Conservation (phyloP, 2,113 vertebrate species). For the Macrotis lagotis region DNA sequence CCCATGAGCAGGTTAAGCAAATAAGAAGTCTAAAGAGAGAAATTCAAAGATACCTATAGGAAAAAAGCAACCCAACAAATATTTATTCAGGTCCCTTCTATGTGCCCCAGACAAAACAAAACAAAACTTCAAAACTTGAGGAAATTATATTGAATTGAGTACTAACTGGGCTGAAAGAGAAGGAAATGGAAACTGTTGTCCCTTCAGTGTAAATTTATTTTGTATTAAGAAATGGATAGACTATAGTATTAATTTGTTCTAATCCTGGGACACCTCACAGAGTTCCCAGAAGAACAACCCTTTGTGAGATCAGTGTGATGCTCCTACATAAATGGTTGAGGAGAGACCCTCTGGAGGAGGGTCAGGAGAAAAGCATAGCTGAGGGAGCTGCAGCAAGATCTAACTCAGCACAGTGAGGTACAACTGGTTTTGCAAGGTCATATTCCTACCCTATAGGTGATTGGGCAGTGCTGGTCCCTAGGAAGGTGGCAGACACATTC, state of each 20-base stretch:
- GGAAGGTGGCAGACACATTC: not conserved
- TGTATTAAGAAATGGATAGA: not conserved
- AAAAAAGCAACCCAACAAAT: not conserved
- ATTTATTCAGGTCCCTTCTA: not conserved
- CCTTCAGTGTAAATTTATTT: not conserved
- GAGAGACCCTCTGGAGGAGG: not conserved
- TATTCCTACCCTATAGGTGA: not conserved
- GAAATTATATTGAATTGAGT: not conserved
- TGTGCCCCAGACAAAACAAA: not conserved
- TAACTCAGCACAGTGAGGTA: not conserved
- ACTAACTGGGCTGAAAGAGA: not conserved
- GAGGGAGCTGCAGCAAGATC: not conserved
- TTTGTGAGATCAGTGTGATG: not conserved
- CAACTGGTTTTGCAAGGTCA: not conserved
- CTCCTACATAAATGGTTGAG: not conserved
- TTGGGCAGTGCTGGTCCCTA: not conserved
- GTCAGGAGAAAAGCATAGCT: not conserved
- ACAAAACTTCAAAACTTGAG: not conserved
- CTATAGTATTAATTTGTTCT: not conserved
- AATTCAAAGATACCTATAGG: not conserved
- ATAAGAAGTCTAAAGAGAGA: not conserved
- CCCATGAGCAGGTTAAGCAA: not conserved
- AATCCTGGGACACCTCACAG: not conserved
- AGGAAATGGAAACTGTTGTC: not conserved
- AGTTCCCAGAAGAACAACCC: not conserved